A percentile compares a stretch with the other conserved stretches of the same genome.
These are phyloP conservation scores for Dolichoris vasculosae DNA, from an alignment of 1,140 invertebrate genomes.

Conservation along the genomic window DNA sequence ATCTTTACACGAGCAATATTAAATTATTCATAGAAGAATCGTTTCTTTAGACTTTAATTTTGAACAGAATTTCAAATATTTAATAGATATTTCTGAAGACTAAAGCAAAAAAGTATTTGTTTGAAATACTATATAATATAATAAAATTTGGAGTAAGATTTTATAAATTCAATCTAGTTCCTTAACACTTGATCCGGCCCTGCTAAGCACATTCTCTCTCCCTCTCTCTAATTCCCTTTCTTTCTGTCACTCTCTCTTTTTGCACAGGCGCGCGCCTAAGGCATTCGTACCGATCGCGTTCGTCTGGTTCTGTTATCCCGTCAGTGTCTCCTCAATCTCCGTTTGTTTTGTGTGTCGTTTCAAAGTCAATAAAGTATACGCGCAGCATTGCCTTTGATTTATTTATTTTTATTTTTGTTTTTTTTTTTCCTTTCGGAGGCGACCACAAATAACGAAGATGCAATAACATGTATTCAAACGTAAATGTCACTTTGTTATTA, in stretches of 20 bases:
- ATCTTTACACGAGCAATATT: no score
- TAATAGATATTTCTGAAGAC: no score
- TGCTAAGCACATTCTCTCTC: background rate
- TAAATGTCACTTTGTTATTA: background rate
- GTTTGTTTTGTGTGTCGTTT: background rate
- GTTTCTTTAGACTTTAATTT: no score
- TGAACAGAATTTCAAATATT: no score
- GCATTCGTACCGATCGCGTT: background rate
- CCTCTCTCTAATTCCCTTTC: no score
- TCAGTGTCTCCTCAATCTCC: background rate
- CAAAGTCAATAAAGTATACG: background rate
- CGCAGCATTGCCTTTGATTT: background rate
- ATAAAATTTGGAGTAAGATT: no score
- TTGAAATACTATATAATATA: no score
- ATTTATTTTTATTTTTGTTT: background rate
- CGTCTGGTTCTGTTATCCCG: background rate
- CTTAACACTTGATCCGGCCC: background rate
- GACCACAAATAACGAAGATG: background rate
- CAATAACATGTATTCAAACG: background rate
- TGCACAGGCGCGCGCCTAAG: background rate
- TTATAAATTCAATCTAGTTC: background rate
- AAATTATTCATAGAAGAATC: no score
- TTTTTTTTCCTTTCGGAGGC: background rate
- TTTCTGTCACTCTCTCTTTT: background rate
- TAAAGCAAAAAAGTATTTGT: no score